Conservation (phyloP, 1,140 invertebrate species). For the Drosophila nigrodunni region DNA sequence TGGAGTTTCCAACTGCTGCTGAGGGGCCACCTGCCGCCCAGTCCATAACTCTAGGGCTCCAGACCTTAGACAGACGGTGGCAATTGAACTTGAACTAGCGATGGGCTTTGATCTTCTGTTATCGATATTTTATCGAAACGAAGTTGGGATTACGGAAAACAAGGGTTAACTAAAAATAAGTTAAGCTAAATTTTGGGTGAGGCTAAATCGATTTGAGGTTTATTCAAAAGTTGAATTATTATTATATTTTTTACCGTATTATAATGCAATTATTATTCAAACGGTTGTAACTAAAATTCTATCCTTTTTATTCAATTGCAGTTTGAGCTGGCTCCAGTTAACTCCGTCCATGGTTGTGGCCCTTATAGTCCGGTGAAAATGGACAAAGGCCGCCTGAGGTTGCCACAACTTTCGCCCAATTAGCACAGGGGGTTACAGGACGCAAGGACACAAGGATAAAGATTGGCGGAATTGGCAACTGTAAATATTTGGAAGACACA, state of each 20-base stretch:
- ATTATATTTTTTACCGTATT: no score
- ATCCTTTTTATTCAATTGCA: constrained; percentile 33
- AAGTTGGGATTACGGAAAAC: no score
- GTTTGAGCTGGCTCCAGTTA: constrained; percentile 21
- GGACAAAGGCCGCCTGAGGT: constrained; percentile 75
- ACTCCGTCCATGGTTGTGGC: constrained; percentile 72
- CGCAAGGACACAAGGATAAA: constrained; percentile 17
- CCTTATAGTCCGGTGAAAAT: constrained; percentile 68
- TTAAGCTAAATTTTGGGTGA: constrained; percentile 8
- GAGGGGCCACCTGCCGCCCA: constrained; percentile 63
- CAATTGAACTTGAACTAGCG: constrained; percentile 58
- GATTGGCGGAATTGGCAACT: constrained; percentile 43
- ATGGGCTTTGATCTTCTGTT: no score
- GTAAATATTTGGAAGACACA: constrained; percentile 72
- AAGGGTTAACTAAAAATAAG: not conserved
- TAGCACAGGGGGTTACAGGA: constrained; percentile 57
- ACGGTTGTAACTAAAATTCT: no score
- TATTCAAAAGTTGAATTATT: no score
- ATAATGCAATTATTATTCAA: no score
- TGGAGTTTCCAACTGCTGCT: constrained; percentile 45
- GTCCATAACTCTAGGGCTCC: not conserved
- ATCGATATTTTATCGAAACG: no score
- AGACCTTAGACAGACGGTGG: constrained; percentile 32
- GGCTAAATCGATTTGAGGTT: no score
- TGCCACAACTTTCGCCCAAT: constrained; percentile 75